A percentile compares a stretch with the other conserved stretches of the same genome.
Evolutionary conservation across 64 coral and sea anemone species (phyloP).

Genomic region (Astreopora myriophthalma): DNA sequence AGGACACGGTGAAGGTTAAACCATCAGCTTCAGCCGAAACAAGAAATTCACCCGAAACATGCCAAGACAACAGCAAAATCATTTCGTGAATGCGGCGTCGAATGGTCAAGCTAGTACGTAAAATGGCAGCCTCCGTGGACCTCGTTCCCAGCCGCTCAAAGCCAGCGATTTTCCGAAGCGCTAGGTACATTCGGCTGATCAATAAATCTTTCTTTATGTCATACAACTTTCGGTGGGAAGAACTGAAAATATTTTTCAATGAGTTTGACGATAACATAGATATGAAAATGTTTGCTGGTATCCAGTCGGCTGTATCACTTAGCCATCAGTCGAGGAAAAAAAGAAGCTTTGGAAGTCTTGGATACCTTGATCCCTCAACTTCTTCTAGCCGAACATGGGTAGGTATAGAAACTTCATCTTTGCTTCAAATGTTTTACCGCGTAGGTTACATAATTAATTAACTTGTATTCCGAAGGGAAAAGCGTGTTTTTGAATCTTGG

Average conservation of each 20-base stretch:
- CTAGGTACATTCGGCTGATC: constrained; percentile 42
- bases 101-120: not conserved
- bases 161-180: constrained; percentile 3
- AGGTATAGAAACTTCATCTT: not conserved
- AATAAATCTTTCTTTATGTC: constrained; percentile 12
- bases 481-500: too few species aligned
- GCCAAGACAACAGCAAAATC: constrained; percentile 12
- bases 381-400: constrained; percentile 13
- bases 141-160: not conserved
- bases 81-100: constrained; percentile 20
- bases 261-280: constrained; percentile 17
- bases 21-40: not conserved
- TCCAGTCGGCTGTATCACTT: constrained; percentile 2
- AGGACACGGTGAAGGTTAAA: constrained; percentile 2
- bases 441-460: too few species aligned
- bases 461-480: too few species aligned
- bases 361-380: constrained; percentile 1
- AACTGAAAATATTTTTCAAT: not conserved
- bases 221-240: constrained; percentile 40
- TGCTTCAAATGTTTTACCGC: too few species aligned
- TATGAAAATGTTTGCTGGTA: constrained; percentile 29
- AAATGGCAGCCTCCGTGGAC: not conserved
- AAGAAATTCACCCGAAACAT: not conserved
- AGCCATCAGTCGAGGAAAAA: constrained; percentile 26
- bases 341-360: constrained; percentile 20